Conservation (phyloP, 2,888 invertebrate species). For the Folsomia candida region DNA sequence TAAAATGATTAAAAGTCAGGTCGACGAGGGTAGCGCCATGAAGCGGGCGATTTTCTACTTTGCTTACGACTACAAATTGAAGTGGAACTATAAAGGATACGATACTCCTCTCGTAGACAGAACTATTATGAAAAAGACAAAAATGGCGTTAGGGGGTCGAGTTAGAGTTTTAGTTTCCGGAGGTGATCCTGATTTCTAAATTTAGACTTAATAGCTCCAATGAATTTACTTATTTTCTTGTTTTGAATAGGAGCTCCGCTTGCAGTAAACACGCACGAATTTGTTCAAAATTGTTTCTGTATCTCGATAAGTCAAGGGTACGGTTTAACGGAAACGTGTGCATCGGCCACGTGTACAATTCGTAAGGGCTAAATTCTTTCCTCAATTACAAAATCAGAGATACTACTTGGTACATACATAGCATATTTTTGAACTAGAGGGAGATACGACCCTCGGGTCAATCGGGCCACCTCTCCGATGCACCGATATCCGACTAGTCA, state of each 20-base stretch:
- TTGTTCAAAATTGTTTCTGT: constrained; percentile 86
- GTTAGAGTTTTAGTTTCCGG: constrained; percentile 85
- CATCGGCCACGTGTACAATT: constrained; percentile 65
- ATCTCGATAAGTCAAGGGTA: constrained; percentile 88
- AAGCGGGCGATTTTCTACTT: constrained; percentile 85
- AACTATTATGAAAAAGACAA: constrained; percentile 59
- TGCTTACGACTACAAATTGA: constrained; percentile 86
- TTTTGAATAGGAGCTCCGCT: constrained; percentile 89
- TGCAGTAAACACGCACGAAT: constrained; percentile 89
- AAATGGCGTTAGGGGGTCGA: constrained; percentile 78
- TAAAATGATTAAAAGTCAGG: constrained; percentile 92
- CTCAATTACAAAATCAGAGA: background rate
- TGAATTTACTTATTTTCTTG: constrained; percentile 56
- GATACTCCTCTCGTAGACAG: constrained; percentile 71
- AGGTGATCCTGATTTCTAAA: too few relatives aligned
- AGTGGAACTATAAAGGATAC: constrained; percentile 78
- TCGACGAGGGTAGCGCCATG: constrained; percentile 74
- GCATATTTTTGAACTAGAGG: too few relatives aligned
- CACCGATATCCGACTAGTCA: constrained; percentile 77
- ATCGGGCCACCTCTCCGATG: constrained; percentile 84
- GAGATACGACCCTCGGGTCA: constrained; percentile 73
- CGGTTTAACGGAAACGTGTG: constrained; percentile 94
- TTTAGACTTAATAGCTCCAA: too few relatives aligned
- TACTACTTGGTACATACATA: background rate
- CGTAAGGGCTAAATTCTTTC: background rate